Percentiles rank a stretch among this genome's conserved stretches.
These are phyloP conservation scores for Channa striata DNA, from an alignment of 2,797 vertebrate species.

Conservation along the genomic window DNA sequence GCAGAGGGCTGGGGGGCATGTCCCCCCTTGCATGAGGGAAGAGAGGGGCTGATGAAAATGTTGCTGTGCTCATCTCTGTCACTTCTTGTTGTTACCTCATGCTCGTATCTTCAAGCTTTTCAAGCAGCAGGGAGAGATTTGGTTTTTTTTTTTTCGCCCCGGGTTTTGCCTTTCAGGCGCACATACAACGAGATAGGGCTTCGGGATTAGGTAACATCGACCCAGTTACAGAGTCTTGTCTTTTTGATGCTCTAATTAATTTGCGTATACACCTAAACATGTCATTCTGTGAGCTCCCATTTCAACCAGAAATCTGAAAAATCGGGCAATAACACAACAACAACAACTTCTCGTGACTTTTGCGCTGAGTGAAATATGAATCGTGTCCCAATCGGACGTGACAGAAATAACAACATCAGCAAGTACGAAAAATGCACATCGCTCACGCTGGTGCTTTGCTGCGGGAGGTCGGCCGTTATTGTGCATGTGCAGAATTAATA, in stretches of 20 bases:
- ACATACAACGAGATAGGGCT: neutral
- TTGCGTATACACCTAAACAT: neutral
- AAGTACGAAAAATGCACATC: conserved; percentile 47
- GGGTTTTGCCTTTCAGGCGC: conserved; percentile 30
- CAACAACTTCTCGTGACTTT: conserved; percentile 49
- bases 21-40: neutral
- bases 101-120: conserved; percentile 7
- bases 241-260: neutral
- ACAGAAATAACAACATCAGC: conserved; percentile 59
- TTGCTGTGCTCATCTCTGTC: conserved; percentile 7
- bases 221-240: neutral
- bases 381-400: conserved; percentile 38
- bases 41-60: neutral
- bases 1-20: neutral
- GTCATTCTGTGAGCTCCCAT: conserved; percentile 1
- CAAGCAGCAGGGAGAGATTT: neutral
- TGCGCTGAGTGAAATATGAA: conserved; percentile 43
- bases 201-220: neutral
- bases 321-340: conserved; percentile 29
- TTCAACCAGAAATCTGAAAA: conserved; percentile 13
- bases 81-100: neutral
- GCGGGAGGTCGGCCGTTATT: conserved; percentile 57
- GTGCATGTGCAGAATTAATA: conserved; percentile 58
- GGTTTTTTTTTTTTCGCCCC: neutral
- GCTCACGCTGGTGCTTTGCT: conserved; percentile 50